Base-by-base conservation (phyloP, 2,113 vertebrate genomes). In the Condylura cristata region DNA sequence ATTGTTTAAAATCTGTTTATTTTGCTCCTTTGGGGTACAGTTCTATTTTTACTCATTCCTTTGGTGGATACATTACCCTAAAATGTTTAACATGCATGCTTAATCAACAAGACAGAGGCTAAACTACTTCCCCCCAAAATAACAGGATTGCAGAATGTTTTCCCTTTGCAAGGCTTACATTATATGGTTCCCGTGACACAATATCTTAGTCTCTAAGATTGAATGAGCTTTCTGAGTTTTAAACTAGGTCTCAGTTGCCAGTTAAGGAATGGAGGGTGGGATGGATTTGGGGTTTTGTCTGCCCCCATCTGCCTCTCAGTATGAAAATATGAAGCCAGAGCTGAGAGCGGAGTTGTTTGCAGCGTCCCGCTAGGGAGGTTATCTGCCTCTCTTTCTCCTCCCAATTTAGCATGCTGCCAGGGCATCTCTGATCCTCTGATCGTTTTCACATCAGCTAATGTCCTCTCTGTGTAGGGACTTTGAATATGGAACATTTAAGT, bases 31-130 rank as follows among this genome's bases (percentile, higher is more conserved):
- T 22, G 30, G 66, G 37, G 51, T 79, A 93, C 60, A 72, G 32
- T 90, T 88, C 74, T 34, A 14, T 16, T 46, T 78, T 66, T 46
- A 34, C 71, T 84, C 81, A 81, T 68, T 94, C 41, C 18, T 91
- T 84, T 58, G 12, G 37, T 87, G 28, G 34, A 17, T 71, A 66
- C 18, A 72, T 32, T 44, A 26, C 20, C 44, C 17, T 93, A 46
- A 79, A 89, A 86, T 53, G 51, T 65, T 88, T 85, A 70, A 63
- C 58, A 61, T 7, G 3, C 70, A 10, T 34, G 14, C 63, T 90
- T 82, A 74, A 4, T 66, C 72, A 84, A 39, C 53, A 92, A 74
- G 60, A 48, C 17, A 32, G 85, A 76, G 10, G 6, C n/a, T 78
- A 82, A 84, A 48, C 80, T 75, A 22, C 22, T 51, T 58, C 6